Conservation (phyloP, 2,113 vertebrate genomes). For the Columba janthina region DNA sequence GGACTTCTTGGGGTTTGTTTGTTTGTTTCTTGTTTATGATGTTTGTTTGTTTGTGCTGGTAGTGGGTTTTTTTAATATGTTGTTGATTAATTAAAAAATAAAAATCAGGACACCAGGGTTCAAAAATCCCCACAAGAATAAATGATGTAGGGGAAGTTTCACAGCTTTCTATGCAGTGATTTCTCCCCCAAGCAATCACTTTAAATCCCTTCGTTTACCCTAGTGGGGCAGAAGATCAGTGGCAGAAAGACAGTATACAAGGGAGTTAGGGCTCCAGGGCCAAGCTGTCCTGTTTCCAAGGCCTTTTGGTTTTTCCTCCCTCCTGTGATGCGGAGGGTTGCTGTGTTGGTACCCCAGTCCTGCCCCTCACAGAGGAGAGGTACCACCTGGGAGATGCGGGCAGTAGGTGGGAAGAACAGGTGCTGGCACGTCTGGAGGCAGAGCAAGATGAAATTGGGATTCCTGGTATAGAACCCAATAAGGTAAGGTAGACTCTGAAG, state of each 20-base stretch:
- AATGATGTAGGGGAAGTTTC: background rate
- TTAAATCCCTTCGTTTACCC: background rate
- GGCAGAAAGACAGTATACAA: background rate
- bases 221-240: background rate
- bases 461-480: background rate
- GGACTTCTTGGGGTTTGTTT: background rate
- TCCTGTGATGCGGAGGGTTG: accelerated
- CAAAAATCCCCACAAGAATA: background rate
- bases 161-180: background rate
- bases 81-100: background rate
- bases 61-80: too few species aligned
- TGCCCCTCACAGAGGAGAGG: background rate
- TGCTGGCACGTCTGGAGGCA: background rate
- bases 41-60: too few species aligned
- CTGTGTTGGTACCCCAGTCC: background rate
- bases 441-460: background rate
- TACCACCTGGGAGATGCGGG: background rate
- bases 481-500: background rate
- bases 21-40: too few species aligned
- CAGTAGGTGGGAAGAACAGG: background rate
- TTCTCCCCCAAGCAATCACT: background rate
- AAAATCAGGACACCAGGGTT: background rate
- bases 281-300: background rate
- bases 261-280: background rate
- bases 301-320: background rate